Base-by-base conservation (phyloP, 2,888 invertebrate genomes). In the Kryphioiulus occultus region DNA sequence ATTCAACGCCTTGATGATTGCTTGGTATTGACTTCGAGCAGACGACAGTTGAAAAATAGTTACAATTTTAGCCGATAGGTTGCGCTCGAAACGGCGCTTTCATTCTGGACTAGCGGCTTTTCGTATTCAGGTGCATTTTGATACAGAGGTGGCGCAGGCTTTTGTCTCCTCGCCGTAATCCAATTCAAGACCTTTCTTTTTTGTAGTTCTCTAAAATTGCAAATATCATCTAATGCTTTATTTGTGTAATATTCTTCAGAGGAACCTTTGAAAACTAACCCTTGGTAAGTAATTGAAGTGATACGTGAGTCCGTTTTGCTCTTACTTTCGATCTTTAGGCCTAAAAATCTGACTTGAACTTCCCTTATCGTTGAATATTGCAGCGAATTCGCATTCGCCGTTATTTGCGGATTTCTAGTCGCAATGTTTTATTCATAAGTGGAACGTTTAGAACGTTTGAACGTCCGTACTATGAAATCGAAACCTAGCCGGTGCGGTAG, bases 101-200 rank as follows among this genome's bases (percentile, higher is more conserved):
- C n/a, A 19, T n/a, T 53, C 0, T 47, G 47, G 2, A n/a, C n/a
- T n/a, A 53, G 47, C 12, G n/a, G 53, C 44, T 44, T n/a, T 44
- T 44, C 44, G 44, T 44, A 44, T 44, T 53, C 59, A 26, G 22
- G 22, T 68, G 22, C 59, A 68, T 68, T 68, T 44, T 26, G 22
- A 53, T 68, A 68, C 59, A 68, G 59, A 26, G 59, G 59, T 68
- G 59, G 59, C 59, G 59, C 59, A 68, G 59, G 22, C 59, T n/a
- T 68, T 68, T 68, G 53, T n/a, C 59, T 68, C 59, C 22, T 68
- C 59, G 59, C 59, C 10, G 59, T 12, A 68, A 68, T 26, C 22
- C 22, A 68, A 22, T 68, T 68, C 22, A 68, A 68, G 9, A 68
- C 22, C 53, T 26, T 68, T 68, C 59, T 22, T 68, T 68, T 68